Percentiles rank a stretch among this genome's conserved stretches.
phyloP scores from a whole-genome alignment of 2,888 invertebrate genomes.

The Philonicus albiceps region DNA sequence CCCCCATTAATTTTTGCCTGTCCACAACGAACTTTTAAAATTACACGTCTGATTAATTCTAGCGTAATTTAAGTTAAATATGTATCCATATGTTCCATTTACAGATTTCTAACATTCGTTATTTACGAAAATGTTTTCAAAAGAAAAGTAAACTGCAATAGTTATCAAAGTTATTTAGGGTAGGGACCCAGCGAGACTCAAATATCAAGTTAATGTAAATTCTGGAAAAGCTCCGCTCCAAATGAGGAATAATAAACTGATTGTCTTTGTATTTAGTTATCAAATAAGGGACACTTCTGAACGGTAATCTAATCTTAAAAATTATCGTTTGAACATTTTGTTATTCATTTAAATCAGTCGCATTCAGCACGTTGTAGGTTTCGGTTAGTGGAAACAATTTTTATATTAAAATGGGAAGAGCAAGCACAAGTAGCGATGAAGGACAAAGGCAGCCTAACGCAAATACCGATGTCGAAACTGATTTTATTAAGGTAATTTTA shows the following conservation, averaged over 20 bases:
- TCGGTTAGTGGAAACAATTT: not conserved
- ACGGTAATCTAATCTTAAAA: not conserved
- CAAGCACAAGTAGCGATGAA: not conserved
- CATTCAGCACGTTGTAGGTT: not conserved
- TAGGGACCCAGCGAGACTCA: not conserved
- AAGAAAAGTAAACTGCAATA: not conserved
- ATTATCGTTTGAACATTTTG: not conserved
- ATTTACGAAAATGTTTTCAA: not conserved
- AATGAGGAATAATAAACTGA: not conserved
- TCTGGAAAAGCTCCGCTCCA: not conserved
- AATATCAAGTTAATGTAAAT: not conserved
- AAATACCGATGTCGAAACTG: not conserved
- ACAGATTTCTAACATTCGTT: not conserved
- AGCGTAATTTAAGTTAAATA: not conserved
- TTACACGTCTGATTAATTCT: not conserved
- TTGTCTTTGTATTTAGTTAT: not conserved
- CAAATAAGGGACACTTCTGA: not conserved
- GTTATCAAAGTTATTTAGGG: not conserved
- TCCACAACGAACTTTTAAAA: not conserved
- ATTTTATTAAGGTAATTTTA: slow-evolving; percentile 5
- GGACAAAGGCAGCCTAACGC: not conserved
- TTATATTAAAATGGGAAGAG: not conserved
- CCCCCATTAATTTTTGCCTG: not conserved
- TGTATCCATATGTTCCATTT: not conserved
- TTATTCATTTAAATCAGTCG: not conserved